A percentile compares a stretch with the other conserved stretches of the same genome.
Evolutionary conservation across 2,113 vertebrate species (phyloP).

Genomic region (Brachypteracias leptosomus): DNA sequence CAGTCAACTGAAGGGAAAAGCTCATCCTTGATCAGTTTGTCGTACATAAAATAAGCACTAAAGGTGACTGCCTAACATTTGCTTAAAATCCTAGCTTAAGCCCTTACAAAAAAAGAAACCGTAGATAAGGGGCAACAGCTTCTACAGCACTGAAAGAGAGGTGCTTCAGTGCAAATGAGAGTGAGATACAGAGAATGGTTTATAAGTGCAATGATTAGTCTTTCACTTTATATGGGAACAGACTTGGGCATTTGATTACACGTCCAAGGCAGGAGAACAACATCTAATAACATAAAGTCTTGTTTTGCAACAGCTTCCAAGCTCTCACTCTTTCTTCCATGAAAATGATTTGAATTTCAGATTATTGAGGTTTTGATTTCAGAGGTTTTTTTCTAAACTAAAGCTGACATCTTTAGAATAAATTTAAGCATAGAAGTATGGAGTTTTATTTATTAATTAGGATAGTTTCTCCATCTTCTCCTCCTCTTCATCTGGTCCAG

Average conservation of each 20-base stretch:
- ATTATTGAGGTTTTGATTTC: background rate
- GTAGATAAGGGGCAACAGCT: background rate
- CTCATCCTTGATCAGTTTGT: background rate
- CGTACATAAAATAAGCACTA: background rate
- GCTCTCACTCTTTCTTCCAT: background rate
- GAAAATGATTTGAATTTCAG: slow-evolving; percentile 33
- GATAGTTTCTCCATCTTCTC: background rate
- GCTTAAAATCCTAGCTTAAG: background rate
- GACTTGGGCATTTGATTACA: slow-evolving; percentile 25
- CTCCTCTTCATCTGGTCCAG: background rate
- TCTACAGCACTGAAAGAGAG: background rate
- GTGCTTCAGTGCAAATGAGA: background rate
- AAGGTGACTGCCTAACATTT: background rate
- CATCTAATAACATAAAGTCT: slow-evolving; percentile 6
- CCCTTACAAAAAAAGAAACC: background rate
- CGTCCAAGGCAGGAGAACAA: background rate
- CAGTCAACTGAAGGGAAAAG: background rate
- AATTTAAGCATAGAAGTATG: background rate
- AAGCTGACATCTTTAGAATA: background rate
- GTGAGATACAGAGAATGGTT: background rate
- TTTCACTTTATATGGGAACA: background rate
- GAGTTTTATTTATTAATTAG: background rate
- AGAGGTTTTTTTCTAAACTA: background rate
- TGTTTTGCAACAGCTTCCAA: slow-evolving; percentile 5
- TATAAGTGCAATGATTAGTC: background rate